Evolutionary conservation across 2,888 invertebrate species (phyloP).

Genomic region (Archaeoteleia sp.): DNA sequence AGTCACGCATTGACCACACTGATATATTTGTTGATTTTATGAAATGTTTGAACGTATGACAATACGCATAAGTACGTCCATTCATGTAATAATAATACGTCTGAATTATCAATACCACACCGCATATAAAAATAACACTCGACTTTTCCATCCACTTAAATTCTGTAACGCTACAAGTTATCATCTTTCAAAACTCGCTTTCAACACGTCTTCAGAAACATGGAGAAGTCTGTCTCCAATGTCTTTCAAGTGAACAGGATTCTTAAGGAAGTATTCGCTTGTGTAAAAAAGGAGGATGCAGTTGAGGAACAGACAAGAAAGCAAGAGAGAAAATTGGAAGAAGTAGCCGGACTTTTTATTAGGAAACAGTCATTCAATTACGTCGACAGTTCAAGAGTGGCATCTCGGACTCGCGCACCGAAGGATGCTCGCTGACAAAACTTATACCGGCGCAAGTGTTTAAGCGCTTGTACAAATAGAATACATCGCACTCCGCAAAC

Average conservation of each 20-base stretch:
- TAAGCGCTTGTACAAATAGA: slow-evolving; percentile 74
- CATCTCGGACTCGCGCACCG: slow-evolving; percentile 25
- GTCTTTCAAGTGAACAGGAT: neutral
- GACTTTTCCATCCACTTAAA: too few relatives aligned
- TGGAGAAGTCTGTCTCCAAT: slow-evolving; percentile 3
- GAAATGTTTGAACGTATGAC: too few relatives aligned
- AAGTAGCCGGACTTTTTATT: slow-evolving; percentile 39
- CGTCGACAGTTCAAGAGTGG: slow-evolving; percentile 40
- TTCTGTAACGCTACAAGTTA: too few relatives aligned
- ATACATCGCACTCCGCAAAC: slow-evolving; percentile 72
- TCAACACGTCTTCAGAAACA: slow-evolving; percentile 16
- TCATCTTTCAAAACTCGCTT: slow-evolving; percentile 1
- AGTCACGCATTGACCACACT: too few relatives aligned
- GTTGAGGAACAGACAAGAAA: slow-evolving; percentile 12
- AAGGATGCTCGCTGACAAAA: slow-evolving; percentile 26
- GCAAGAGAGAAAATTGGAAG: slow-evolving; percentile 9
- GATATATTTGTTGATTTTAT: too few relatives aligned
- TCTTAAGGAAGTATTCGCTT: slow-evolving; percentile 15
- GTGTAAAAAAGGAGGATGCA: slow-evolving; percentile 31
- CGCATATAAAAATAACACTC: too few relatives aligned
- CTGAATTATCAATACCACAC: too few relatives aligned
- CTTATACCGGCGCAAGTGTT: slow-evolving; percentile 65
- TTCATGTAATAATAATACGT: too few relatives aligned
- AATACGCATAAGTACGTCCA: too few relatives aligned
- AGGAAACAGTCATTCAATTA: slow-evolving; percentile 44